Conservation (phyloP, 2,888 invertebrate species). For the Macrophya annulata region DNA sequence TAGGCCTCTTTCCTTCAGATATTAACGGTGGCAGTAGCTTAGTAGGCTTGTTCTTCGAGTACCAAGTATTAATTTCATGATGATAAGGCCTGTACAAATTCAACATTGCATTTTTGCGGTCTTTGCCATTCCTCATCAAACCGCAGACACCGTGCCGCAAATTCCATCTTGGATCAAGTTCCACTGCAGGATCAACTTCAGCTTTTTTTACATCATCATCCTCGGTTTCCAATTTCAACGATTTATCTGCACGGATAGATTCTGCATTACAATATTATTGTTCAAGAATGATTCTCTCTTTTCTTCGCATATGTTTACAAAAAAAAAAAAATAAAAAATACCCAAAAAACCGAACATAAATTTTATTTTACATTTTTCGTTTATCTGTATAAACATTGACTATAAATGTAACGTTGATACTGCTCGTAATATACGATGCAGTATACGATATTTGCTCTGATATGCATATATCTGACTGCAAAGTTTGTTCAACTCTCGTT, state of each 20-base stretch:
- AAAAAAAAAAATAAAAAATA: background rate
- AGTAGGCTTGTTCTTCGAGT: constrained; percentile 57
- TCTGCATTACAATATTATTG: background rate
- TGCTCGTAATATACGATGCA: background rate
- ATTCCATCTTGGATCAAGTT: constrained; percentile 61
- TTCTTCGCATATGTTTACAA: no score
- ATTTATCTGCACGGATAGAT: constrained; percentile 17
- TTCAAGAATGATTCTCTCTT: no score
- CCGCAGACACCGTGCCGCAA: constrained; percentile 1
- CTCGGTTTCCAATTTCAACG: constrained; percentile 13
- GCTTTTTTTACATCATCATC: constrained; percentile 1
- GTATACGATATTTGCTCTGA: background rate
- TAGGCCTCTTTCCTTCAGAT: constrained; percentile 34
- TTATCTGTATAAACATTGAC: background rate
- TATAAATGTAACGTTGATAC: background rate
- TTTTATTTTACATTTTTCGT: background rate
- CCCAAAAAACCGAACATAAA: no score
- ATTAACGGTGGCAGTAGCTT: constrained; percentile 5
- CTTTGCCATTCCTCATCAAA: constrained; percentile 49
- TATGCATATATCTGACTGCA: background rate
- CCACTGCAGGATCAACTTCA: background rate
- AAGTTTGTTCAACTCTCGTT: background rate
- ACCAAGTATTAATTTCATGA: constrained; percentile 64
- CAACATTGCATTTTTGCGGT: constrained; percentile 58
- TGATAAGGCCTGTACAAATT: constrained; percentile 60